These are phyloP conservation scores for Scyliorhinus canicula DNA, from an alignment of 2,797 vertebrate genomes.

Conservation along the genomic window DNA sequence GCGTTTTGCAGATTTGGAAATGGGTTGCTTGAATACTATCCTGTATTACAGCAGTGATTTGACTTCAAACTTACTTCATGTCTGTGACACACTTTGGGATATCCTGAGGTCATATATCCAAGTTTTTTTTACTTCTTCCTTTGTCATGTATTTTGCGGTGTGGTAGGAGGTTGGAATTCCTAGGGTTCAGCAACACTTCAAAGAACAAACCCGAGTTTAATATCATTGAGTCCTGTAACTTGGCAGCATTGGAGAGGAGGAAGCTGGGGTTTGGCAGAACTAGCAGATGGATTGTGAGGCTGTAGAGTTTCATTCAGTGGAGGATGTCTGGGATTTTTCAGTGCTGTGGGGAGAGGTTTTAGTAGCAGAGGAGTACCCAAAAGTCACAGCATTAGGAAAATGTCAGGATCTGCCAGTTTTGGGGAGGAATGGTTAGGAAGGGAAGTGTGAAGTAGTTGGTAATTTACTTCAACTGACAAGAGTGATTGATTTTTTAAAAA, in stretches of 20 bases:
- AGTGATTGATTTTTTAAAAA: no score
- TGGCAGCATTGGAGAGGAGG: background rate
- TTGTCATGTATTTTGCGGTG: background rate
- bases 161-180: background rate
- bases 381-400: background rate
- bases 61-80: background rate
- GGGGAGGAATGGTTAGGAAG: background rate
- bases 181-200: background rate
- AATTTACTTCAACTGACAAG: slow-evolving; percentile 5
- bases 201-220: background rate
- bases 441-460: background rate
- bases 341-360: background rate
- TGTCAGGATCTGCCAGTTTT: background rate
- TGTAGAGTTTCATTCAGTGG: background rate
- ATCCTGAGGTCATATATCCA: background rate
- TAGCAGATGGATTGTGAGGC: background rate
- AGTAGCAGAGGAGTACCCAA: background rate
- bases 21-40: background rate
- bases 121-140: background rate
- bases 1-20: background rate
- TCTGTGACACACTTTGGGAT: background rate
- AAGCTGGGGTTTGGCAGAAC: background rate
- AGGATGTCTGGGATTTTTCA: background rate
- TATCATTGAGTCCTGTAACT: background rate
- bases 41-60: background rate